Percentiles rank a stretch among this genome's conserved stretches.
Conservation (phyloP, 1,140 invertebrate genomes). For the Formica selysi region DNA sequence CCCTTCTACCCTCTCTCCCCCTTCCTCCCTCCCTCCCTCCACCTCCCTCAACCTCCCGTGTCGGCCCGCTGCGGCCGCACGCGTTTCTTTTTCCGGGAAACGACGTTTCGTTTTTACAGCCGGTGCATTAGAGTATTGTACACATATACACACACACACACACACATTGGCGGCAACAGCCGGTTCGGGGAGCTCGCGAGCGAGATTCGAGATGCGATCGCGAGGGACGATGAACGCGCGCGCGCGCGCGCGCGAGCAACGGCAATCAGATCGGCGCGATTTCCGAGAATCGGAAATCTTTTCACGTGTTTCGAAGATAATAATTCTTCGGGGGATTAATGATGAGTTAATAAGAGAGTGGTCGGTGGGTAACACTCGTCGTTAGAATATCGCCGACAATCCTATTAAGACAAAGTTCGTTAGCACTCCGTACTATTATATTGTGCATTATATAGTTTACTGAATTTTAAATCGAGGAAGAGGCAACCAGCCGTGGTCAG, state of each 20-base stretch:
- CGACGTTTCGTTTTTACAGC: constrained; percentile 63
- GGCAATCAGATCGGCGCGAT: constrained; percentile 20
- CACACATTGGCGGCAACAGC: neutral
- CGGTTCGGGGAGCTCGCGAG: constrained; percentile 44
- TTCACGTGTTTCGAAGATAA: constrained; percentile 1
- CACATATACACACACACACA: neutral
- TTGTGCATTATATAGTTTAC: constrained; percentile 8
- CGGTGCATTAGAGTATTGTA: constrained; percentile 50
- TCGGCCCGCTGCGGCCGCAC: constrained; percentile 29
- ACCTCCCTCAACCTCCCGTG: constrained; percentile 8
- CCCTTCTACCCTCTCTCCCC: neutral
- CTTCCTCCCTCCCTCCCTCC: neutral
- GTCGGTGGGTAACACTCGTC: neutral
- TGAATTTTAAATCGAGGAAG: constrained; percentile 60
- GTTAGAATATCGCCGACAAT: constrained; percentile 3
- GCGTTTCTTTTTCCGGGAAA: constrained; percentile 69
- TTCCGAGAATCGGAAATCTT: constrained; percentile 40
- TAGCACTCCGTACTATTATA: constrained; percentile 23
- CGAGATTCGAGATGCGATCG: constrained; percentile 51
- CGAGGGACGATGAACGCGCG: constrained; percentile 21
- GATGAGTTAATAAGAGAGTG: constrained; percentile 37
- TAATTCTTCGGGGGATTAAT: neutral
- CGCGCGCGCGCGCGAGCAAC: too few relatives aligned
- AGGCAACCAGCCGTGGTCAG: constrained; percentile 44
- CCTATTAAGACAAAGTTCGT: constrained; percentile 44